Conservation (phyloP, 2,888 invertebrate species). For the Lingula anatina region DNA sequence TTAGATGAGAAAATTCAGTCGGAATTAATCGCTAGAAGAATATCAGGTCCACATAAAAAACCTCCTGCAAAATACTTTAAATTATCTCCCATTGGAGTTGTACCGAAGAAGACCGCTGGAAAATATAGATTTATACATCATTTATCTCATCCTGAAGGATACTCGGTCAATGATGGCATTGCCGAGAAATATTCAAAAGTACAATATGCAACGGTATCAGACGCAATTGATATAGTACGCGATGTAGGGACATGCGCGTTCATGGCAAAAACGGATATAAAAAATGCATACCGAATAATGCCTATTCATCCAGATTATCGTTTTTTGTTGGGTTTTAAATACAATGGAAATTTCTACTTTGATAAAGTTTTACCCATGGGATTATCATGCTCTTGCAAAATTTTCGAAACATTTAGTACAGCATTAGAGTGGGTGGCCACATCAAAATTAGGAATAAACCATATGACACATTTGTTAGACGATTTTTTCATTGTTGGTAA, state of each 20-base stretch:
- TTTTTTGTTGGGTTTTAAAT: conserved; percentile 3
- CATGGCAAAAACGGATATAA: conserved; percentile 10
- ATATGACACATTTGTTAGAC: conserved; percentile 1
- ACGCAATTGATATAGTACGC: not conserved
- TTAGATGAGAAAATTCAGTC: too few species aligned
- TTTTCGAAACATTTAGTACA: conserved; percentile 6
- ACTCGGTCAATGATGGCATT: conserved; percentile 5
- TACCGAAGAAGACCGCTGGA: conserved; percentile 8
- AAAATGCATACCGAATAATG: conserved; percentile 10
- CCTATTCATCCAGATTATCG: conserved; percentile 7
- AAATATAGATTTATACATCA: conserved; percentile 5
- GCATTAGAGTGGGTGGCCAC: conserved; percentile 4
- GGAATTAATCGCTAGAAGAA: too few species aligned
- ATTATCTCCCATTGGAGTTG: conserved; percentile 9
- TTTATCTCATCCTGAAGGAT: not conserved
- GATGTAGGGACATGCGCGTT: conserved; percentile 1
- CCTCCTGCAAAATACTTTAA: not conserved
- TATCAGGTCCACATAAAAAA: not conserved
- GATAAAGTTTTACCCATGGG: conserved; percentile 6
- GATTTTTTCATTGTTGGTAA: not conserved
- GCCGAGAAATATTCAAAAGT: conserved; percentile 5
- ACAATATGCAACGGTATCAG: conserved; percentile 9
- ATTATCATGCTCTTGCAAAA: not conserved
- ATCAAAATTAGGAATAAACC: not conserved
- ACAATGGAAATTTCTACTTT: not conserved